Evolutionary conservation across 1,140 invertebrate species (phyloP).

Genomic region (Arctopsyche grandis): DNA sequence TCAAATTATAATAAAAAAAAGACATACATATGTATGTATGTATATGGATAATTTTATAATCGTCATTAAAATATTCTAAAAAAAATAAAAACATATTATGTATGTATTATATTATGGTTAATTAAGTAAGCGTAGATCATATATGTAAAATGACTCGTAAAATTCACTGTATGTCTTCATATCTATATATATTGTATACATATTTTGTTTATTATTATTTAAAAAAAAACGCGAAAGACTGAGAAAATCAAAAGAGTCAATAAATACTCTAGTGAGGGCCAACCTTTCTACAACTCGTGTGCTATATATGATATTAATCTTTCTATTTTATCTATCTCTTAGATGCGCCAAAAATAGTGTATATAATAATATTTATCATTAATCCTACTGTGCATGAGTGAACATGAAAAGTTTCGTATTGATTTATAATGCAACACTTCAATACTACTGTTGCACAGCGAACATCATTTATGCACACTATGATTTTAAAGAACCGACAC

Average conservation of each 20-base stretch:
- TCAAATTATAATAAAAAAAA: not conserved
- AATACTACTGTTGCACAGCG: too few species aligned
- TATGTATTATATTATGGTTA: not conserved
- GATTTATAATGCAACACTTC: too few species aligned
- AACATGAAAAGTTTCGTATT: not conserved
- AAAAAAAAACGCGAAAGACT: not conserved
- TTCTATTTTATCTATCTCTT: not conserved
- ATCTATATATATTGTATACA: not conserved
- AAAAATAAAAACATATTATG: not conserved
- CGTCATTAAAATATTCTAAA: conserved; percentile 14
- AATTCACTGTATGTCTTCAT: conserved; percentile 25
- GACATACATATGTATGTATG: not conserved
- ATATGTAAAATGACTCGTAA: not conserved
- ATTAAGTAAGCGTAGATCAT: too few species aligned
- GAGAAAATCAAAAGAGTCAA: conserved; percentile 21
- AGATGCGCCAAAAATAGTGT: not conserved
- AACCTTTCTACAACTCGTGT: conserved; percentile 10
- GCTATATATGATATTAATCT: not conserved
- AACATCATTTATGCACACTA: too few species aligned
- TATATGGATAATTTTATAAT: conserved; percentile 8
- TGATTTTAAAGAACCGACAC: too few species aligned
- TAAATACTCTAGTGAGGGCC: conserved; percentile 28
- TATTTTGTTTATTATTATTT: not conserved
- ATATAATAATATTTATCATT: not conserved
- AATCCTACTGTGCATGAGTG: not conserved